Conservation (phyloP, 2,113 vertebrate species). For the Psittacara wagleri region DNA sequence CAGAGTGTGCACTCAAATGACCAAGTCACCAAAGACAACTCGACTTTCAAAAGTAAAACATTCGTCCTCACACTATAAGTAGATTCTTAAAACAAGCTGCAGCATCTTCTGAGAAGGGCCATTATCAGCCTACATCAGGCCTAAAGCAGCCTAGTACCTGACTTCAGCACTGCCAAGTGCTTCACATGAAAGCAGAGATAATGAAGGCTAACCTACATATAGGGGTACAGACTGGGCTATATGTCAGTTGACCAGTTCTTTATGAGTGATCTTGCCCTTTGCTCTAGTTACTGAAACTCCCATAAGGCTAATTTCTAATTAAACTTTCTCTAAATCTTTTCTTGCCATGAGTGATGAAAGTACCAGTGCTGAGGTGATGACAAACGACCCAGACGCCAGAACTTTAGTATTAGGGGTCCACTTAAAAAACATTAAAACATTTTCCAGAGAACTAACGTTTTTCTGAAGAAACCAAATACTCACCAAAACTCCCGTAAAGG, state of each 20-base stretch:
- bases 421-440: background rate
- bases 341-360: background rate
- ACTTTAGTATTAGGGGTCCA: background rate
- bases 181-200: background rate
- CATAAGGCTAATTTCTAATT: background rate
- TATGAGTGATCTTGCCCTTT: background rate
- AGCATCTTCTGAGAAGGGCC: background rate
- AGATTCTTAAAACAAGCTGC: background rate
- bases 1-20: background rate
- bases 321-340: background rate
- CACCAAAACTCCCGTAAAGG: accelerated
- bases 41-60: accelerated
- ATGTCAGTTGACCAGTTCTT: background rate
- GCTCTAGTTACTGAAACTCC: background rate
- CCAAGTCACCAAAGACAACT: background rate
- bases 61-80: background rate
- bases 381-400: background rate
- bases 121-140: background rate
- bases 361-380: background rate
- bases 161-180: background rate
- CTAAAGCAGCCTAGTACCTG: background rate
- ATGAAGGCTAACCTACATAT: background rate
- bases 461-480: background rate
- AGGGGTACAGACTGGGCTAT: background rate
- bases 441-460: background rate